Evolutionary conservation across 2,797 vertebrate species (phyloP).

Genomic region (Coregonus sp.): DNA sequence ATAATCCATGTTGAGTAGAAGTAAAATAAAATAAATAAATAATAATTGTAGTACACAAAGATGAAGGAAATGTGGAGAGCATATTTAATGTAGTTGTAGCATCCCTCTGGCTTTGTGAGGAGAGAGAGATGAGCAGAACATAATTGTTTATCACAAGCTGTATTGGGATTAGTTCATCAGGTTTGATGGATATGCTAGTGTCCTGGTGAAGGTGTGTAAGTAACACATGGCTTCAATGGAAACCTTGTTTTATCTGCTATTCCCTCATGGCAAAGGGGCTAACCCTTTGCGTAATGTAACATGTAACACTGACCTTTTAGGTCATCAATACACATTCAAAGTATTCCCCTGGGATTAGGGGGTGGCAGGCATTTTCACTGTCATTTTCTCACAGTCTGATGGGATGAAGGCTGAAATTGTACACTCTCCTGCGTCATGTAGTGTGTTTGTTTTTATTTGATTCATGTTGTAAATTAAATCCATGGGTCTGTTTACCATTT

Average conservation of each 20-base stretch:
- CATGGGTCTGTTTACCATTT: background rate
- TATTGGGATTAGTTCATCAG: constrained; percentile 70
- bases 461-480: background rate
- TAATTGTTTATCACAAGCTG: constrained; percentile 62
- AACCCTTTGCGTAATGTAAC: constrained; percentile 70
- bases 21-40: background rate
- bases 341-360: constrained; percentile 53
- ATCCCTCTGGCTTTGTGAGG: background rate
- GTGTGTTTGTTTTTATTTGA: background rate
- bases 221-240: constrained; percentile 47
- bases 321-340: constrained; percentile 65
- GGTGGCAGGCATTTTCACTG: background rate
- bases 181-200: constrained; percentile 59
- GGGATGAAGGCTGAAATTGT: background rate
- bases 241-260: constrained; percentile 27
- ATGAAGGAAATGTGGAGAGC: constrained; percentile 30
- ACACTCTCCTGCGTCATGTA: background rate
- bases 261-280: constrained; percentile 53
- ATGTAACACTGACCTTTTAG: constrained; percentile 65
- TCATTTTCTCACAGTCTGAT: background rate
- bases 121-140: constrained; percentile 36
- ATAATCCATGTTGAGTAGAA: background rate
- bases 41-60: constrained; percentile 6
- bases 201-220: constrained; percentile 30
- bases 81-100: background rate